Evolutionary conservation across 2,888 invertebrate species (phyloP).

Genomic region (Ceraclea dissimilis): DNA sequence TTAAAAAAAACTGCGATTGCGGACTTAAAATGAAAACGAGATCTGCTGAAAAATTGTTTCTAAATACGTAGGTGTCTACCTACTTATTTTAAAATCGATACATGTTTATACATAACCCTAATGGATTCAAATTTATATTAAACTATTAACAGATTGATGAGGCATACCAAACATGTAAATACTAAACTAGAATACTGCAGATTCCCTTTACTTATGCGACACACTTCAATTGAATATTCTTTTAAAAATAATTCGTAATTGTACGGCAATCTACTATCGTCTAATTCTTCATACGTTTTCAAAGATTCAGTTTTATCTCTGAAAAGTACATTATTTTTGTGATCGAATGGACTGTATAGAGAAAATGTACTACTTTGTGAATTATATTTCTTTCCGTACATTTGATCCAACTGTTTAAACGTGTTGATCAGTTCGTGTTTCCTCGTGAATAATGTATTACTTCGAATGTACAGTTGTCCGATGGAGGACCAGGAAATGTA

Average conservation of each 20-base stretch:
- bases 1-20: too few species aligned
- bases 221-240: constrained; percentile 12
- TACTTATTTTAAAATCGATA: too few species aligned
- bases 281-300: constrained; percentile 33
- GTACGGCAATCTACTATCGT: constrained; percentile 35
- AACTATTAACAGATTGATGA: too few species aligned
- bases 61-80: too few species aligned
- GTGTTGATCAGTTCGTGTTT: constrained; percentile 63
- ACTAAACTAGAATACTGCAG: neutral
- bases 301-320: constrained; percentile 47
- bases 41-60: too few species aligned
- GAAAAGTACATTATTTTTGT: constrained; percentile 57
- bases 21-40: too few species aligned
- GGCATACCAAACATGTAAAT: neutral
- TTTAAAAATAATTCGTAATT: constrained; percentile 35
- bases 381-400: constrained; percentile 58
- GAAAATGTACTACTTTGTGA: constrained; percentile 56
- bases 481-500: constrained; percentile 60
- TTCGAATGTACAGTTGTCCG: constrained; percentile 59
- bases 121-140: too few species aligned
- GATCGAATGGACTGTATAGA: constrained; percentile 63
- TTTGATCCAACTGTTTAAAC: constrained; percentile 58
- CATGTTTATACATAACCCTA: too few species aligned
- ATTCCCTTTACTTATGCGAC: constrained; percentile 2
- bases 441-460: constrained; percentile 48